A percentile compares a stretch with the other conserved stretches of the same genome.
Conservation (phyloP, 1,140 invertebrate genomes). For the Harpegnathos saltator region DNA sequence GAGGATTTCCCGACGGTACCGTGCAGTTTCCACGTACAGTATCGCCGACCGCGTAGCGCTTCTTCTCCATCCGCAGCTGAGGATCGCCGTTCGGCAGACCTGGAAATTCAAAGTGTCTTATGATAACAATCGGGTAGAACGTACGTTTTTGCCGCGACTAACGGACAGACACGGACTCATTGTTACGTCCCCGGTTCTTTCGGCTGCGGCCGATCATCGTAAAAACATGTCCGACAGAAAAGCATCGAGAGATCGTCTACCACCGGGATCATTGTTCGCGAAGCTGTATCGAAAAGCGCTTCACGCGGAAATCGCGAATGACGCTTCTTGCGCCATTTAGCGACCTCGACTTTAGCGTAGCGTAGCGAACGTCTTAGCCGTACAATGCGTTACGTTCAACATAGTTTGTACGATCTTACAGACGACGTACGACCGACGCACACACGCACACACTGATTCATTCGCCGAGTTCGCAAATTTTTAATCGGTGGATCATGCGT, state of each 20-base stretch:
- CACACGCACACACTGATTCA: too few relatives aligned
- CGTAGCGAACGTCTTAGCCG: not conserved
- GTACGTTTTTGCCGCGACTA: too few relatives aligned
- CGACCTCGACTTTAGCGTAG: constrained; percentile 17
- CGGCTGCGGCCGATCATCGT: not conserved
- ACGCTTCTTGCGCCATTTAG: constrained; percentile 41
- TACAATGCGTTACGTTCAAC: too few relatives aligned
- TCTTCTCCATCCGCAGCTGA: constrained; percentile 89
- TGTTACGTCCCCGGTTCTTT: constrained; percentile 35
- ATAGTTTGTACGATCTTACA: too few relatives aligned
- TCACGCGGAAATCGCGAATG: constrained; percentile 35
- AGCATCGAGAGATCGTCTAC: not conserved
- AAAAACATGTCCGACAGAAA: constrained; percentile 53
- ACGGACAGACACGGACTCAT: constrained; percentile 4
- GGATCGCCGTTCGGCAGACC: constrained; percentile 89
- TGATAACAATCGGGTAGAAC: not conserved
- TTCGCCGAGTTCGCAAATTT: too few relatives aligned
- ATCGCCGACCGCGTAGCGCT: constrained; percentile 91
- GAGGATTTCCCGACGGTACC: constrained; percentile 90
- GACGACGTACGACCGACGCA: too few relatives aligned
- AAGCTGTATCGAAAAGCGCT: constrained; percentile 30
- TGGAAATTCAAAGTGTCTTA: constrained; percentile 82
- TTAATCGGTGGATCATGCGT: too few relatives aligned
- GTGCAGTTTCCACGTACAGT: constrained; percentile 91
- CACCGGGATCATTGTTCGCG: constrained; percentile 47